Percentiles rank a stretch among this genome's conserved stretches.
These are phyloP conservation scores for Pangasius sanitwongsei DNA, from an alignment of 2,797 vertebrate genomes.

Conservation along the genomic window DNA sequence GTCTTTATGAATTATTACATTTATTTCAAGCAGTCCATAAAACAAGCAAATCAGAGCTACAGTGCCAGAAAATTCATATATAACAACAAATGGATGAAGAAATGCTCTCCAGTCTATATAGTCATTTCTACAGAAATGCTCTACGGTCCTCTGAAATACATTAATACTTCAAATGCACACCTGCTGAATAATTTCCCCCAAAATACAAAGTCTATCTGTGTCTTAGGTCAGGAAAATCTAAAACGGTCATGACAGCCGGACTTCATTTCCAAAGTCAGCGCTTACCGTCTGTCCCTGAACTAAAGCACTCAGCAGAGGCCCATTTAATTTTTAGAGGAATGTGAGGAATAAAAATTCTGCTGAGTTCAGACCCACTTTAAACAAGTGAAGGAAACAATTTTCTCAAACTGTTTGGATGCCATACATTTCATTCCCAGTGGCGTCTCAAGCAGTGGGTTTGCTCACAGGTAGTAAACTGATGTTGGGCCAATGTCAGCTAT, in stretches of 20 bases:
- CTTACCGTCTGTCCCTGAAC: constrained; percentile 1
- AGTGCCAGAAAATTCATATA: too few species aligned
- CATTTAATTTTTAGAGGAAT: neutral
- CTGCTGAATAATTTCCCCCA: neutral
- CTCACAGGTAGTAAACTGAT: neutral
- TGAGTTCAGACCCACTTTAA: neutral
- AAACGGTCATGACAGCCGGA: neutral
- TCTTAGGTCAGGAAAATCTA: neutral
- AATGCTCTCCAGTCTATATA: too few species aligned
- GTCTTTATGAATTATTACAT: neutral
- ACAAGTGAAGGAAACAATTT: neutral
- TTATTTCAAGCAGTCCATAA: neutral
- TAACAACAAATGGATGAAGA: neutral
- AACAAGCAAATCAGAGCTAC: neutral
- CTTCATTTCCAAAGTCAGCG: constrained; percentile 6
- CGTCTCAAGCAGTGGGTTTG: neutral
- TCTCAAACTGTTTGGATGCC: neutral
- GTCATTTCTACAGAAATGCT: neutral
- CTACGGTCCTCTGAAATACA: neutral
- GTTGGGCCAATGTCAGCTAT: neutral
- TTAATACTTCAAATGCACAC: neutral
- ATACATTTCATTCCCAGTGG: neutral
- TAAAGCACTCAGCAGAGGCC: constrained; percentile 8
- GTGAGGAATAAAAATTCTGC: constrained; percentile 1
- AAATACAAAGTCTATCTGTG: neutral